Conservation (phyloP, 2,113 vertebrate genomes). For the Neodon shergylaensis region DNA sequence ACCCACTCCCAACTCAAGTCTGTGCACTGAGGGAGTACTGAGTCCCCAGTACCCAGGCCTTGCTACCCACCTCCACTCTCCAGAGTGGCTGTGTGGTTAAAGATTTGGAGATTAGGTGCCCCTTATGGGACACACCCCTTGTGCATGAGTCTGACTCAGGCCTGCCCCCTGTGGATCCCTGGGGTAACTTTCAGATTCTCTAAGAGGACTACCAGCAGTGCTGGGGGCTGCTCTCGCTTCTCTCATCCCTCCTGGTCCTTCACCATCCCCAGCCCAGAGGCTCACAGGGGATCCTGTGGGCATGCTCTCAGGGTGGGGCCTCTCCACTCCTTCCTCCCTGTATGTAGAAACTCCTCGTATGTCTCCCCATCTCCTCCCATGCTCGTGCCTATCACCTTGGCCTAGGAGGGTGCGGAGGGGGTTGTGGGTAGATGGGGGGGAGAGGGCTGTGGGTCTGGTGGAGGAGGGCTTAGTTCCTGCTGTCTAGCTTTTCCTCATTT, state of each 20-base stretch:
- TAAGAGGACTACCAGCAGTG: not conserved
- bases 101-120: not conserved
- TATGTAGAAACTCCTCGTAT: conserved; percentile 9
- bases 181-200: not conserved
- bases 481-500: conserved; percentile 47
- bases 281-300: not conserved
- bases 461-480: not conserved
- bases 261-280: not conserved
- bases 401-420: not conserved
- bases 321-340: not conserved
- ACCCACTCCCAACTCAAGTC: not conserved
- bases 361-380: conserved; percentile 10
- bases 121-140: not conserved
- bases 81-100: not conserved
- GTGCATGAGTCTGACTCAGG: not conserved
- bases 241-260: not conserved
- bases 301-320: not conserved
- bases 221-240: conserved; percentile 59
- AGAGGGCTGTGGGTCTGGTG: not conserved
- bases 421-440: not conserved
- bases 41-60: not conserved
- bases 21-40: not conserved
- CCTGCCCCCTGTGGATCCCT: not conserved
- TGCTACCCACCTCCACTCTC: not conserved
- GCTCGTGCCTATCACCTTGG: conserved; percentile 50